Evolutionary conservation across 2,797 vertebrate genomes (phyloP).

Genomic region (Scleropages formosus): DNA sequence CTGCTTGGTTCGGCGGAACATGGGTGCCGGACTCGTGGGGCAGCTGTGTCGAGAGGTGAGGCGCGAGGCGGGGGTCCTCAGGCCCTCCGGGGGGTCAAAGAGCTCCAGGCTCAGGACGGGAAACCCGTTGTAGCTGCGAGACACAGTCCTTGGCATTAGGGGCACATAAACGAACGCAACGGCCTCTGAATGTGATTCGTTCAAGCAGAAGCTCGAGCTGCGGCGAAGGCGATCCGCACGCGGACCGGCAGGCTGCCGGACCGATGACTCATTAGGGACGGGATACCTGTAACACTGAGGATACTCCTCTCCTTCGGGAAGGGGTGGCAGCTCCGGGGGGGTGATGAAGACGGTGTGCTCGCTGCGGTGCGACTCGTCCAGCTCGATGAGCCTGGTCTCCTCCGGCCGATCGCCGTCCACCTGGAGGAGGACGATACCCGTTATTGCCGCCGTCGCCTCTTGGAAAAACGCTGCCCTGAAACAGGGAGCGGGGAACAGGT

Average conservation of each 20-base stretch:
- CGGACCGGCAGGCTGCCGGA: not conserved
- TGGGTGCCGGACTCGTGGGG: slow-evolving; percentile 88
- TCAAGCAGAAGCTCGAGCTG: not conserved
- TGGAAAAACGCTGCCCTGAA: too few relatives aligned
- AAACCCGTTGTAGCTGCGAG: slow-evolving; percentile 88
- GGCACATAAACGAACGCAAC: not conserved
- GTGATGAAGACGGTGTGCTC: slow-evolving; percentile 98
- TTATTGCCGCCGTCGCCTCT: not conserved
- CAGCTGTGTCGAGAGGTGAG: slow-evolving; percentile 80
- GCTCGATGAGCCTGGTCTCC: slow-evolving; percentile 88
- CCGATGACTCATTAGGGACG: not conserved
- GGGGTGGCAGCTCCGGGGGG: slow-evolving; percentile 89
- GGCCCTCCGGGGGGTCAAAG: slow-evolving; percentile 82
- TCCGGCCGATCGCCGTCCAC: slow-evolving; percentile 84
- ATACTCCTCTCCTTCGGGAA: slow-evolving; percentile 88
- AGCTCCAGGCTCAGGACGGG: slow-evolving; percentile 86
- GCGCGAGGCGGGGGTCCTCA: slow-evolving; percentile 67
- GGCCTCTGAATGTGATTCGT: not conserved
- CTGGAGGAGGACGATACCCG: slow-evolving; percentile 61
- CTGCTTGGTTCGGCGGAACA: slow-evolving; percentile 98
- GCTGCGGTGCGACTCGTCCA: slow-evolving; percentile 92
- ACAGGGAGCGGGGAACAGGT: too few relatives aligned
- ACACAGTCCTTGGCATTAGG: slow-evolving; percentile 3
- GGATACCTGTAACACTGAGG: slow-evolving; percentile 87
- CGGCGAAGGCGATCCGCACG: not conserved